These are phyloP conservation scores for Anas platyrhynchos DNA, from an alignment of 2,113 vertebrate species.

Conservation along the genomic window DNA sequence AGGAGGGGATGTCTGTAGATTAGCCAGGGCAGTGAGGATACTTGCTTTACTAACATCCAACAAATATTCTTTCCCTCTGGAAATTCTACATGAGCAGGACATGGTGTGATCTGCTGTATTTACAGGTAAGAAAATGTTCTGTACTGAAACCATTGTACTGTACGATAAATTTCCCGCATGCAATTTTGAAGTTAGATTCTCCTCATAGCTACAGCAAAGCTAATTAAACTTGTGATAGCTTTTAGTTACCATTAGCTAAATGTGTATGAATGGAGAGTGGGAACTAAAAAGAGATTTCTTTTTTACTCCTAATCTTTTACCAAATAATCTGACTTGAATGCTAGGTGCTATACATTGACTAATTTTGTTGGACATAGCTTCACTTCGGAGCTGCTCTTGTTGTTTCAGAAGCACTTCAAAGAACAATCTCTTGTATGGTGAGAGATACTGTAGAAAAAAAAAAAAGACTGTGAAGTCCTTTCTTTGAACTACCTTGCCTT, in stretches of 20 bases:
- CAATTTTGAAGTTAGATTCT: not conserved
- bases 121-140: slow-evolving; percentile 71
- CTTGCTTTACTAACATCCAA: slow-evolving; percentile 47
- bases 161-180: not conserved
- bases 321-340: not conserved
- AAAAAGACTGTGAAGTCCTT: not conserved
- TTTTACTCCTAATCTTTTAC: not conserved
- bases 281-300: not conserved
- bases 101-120: not conserved
- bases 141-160: not conserved
- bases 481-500: not conserved
- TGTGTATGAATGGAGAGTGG: not conserved
- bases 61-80: slow-evolving; percentile 14
- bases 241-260: not conserved
- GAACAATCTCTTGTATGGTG: not conserved
- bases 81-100: slow-evolving; percentile 13
- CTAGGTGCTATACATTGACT: not conserved
- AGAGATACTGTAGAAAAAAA: not conserved
- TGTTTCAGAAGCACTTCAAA: not conserved
- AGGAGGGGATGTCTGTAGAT: slow-evolving; percentile 77
- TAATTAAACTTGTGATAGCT: not conserved
- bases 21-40: slow-evolving; percentile 69
- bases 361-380: not conserved
- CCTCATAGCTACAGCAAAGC: not conserved
- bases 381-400: not conserved